Evolutionary conservation across 2,797 vertebrate genomes (phyloP), one percentile per base, ranked within the genome.

Genomic region (Gymnothorax javanicus): DNA sequence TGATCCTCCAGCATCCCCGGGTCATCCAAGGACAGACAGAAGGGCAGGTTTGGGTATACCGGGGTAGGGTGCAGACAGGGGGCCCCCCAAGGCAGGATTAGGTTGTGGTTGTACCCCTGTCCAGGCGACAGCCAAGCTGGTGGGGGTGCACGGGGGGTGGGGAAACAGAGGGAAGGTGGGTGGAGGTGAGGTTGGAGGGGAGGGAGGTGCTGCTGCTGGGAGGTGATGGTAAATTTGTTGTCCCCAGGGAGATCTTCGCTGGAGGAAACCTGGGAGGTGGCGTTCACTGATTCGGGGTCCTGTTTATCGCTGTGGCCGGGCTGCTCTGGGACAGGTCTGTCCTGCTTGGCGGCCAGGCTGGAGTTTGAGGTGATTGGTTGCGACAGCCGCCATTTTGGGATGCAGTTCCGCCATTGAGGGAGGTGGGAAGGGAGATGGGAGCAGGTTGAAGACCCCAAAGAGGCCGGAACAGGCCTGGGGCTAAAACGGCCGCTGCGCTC

Each of bases 51-150:
- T 13, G 91, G 88, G 84, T 92, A 92, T n/a, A 93, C 54, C 6
- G 88, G 84, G 20, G 91, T 77, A 0, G 90, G 87, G 6, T 82
- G 20, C 86, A 92, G 58, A 84, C 88, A 91, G 0, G 90, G 69
- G 3, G 93, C 88, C 50, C 89, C 75, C 93, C 93, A 94, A 6
- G 94, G 94, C 57, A 93, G 84, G 84, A 93, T 86, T 0, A 92
- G 88, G 25, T 88, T 89, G 62, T 84, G 89, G 71, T 85, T 11
- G 83, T 90, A 90, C 58, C 84, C 90, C 20, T 91, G n/a, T 7
- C 85, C 64, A 1, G 93, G 91, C n/a, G 93, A 52, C 58, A 93
- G 87, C 92, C 93, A 93, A 4, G 69, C 90, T 3, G 86, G 89
- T 20, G 88, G 77, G 1, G 86, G 77, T 58, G 87, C 88, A 0